Evolutionary conservation across 2,113 vertebrate species (phyloP), one percentile per base, ranked within the genome.

Genomic region (Otolemur garnettii): DNA sequence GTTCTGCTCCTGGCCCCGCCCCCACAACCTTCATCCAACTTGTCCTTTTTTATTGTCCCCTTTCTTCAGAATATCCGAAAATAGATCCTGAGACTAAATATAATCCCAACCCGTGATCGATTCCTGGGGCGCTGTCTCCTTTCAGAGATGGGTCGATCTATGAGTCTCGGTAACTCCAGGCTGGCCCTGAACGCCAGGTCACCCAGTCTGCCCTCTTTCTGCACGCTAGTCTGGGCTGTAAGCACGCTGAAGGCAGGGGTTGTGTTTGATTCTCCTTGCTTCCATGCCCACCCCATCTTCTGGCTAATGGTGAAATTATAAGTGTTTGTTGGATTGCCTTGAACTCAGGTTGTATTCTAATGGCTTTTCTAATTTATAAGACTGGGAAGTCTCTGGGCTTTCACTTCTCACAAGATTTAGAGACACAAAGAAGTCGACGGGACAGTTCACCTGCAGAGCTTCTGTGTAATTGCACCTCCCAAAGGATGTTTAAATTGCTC

Each of bases 341-440:
- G 64, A 93, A 22, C 38, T 42, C 50, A 5, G 21, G 55, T 14
- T 79, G 50, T 35, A 62, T 89, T 83, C 83, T 60, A 82, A 62
- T 11, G 59, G 79, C 21, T 19, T 6, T 69, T 96, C 79, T 96
- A 96, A 97, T 98, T 98, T 98, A 98, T 89, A 94, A 97, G 90
- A 88, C 95, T 66, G 94, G 92, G 84, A 97, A 92, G 86, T 62
- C 96, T 95, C 81, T 94, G 72, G 91, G 89, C 84, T 98, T 97
- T 96, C 97, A 91, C 95, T 98, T 90, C 94, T 98, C 98, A 98
- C 96, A 98, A 98, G 94, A 97, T 97, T 96, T 94, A 97, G 96
- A 98, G 97, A 97, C 96, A 97, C 95, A 90, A 33, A 91, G 95
- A 95, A 95, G 80, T 83, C 81, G 90, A 97, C 95, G 92, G 89